Base-by-base conservation (phyloP, 2,797 vertebrate genomes). In the Caiman crocodilus region DNA sequence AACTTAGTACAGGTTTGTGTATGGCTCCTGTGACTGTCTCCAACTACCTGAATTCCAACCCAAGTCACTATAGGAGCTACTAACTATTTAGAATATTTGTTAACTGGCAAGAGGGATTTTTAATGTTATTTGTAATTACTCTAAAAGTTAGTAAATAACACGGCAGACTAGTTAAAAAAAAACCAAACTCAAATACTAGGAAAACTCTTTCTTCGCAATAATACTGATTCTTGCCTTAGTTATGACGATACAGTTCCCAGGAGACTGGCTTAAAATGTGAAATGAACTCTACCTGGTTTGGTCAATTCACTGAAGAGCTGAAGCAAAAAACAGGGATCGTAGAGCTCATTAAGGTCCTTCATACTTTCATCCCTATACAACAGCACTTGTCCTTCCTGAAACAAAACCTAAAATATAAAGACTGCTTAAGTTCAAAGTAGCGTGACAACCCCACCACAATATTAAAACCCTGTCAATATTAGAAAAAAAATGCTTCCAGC, bases 321-420 rank as follows among this genome's bases (percentile, higher is more conserved):
- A 67, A 99, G 96, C 1, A 99, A 98, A 93, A 99, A 99, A 97
- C 98, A 98, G 7, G 99, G 99, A 95, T 99, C 99, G 0, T 99
- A 99, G 42, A 99, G 94, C 89, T 95, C 95, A 57, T 93, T 91
- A 4, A 97, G 95, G 61, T 98, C 98, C 86, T 96, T 90, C 5
- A 91, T 88, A 5, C 79, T 95, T 32, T 96, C 81, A 67, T 98
- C 97, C 93, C 87, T 95, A 81, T 98, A 98, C 2, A 99, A 64
- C 1, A 91, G 76, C 7, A 98, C 97, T 69, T 97, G 94, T 4
- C 90, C 75, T 2, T 97, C 98, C 99, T 99, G 91, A 79, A 96
- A 97, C 1, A 90, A 88, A 87, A 89, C 11, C 4, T 82, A 95
- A 82, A 92, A 82, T 30, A 35, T 0, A 61, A 87, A 14, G 55